Conservation (phyloP, 2,113 vertebrate species). For the Formicarius rufipectus region DNA sequence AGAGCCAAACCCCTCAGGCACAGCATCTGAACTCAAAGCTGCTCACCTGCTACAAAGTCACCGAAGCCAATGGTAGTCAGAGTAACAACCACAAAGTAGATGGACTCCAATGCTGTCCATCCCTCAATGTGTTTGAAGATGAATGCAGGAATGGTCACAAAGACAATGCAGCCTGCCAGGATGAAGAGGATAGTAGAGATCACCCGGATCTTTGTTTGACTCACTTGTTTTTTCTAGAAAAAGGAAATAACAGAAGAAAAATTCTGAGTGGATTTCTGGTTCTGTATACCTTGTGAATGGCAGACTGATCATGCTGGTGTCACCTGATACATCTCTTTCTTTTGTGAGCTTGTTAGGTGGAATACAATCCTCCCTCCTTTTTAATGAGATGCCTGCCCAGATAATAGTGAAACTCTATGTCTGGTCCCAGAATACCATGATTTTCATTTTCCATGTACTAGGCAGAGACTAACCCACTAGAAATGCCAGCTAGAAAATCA, state of each 20-base stretch:
- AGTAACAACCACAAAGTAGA: slow-evolving; percentile 98
- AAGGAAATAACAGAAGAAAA: slow-evolving; percentile 28
- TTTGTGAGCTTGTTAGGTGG: not conserved
- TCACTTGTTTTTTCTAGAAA: slow-evolving; percentile 93
- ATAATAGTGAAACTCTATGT: not conserved
- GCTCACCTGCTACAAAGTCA: slow-evolving; percentile 95
- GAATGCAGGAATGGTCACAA: slow-evolving; percentile 94
- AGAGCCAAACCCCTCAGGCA: not conserved
- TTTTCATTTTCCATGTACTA: not conserved
- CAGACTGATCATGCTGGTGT: not conserved
- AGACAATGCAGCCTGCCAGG: slow-evolving; percentile 92
- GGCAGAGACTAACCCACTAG: not conserved
- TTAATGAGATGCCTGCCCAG: not conserved
- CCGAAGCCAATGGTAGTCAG: slow-evolving; percentile 97
- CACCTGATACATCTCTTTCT: not conserved
- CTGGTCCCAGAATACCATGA: not conserved
- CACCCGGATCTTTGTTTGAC: slow-evolving; percentile 96
- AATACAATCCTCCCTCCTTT: not conserved
- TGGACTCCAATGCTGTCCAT: slow-evolving; percentile 93
- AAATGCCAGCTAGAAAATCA: not conserved
- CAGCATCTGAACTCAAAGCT: not conserved
- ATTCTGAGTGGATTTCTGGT: not conserved
- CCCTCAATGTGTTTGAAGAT: slow-evolving; percentile 93
- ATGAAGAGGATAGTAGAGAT: slow-evolving; percentile 97
- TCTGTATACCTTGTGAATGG: not conserved